Base-by-base conservation (phyloP, 2,797 vertebrate genomes). In the Gymnothorax javanicus region DNA sequence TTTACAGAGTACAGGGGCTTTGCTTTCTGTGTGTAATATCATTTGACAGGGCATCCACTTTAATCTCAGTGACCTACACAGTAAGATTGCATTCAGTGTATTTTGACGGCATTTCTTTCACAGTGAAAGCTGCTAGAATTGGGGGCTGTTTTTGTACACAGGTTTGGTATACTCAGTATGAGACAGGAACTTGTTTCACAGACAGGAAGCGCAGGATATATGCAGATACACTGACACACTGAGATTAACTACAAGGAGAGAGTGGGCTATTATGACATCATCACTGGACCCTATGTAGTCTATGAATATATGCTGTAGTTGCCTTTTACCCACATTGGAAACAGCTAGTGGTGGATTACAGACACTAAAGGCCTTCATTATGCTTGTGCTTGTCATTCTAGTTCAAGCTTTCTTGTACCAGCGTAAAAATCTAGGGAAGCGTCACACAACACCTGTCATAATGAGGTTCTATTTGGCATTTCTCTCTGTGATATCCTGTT, bases 11-110 rank as follows among this genome's bases (percentile, higher is more conserved):
- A 33, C 13, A 25, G 8, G 23, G 59, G 52, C 81, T 27, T 82
- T 58, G 56, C 11, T 27, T 58, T 82, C 5, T 11, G 11, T n/a
- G 23, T 4, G 8, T 17, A 56, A 23, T 11, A 56, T 4, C 7
- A 23, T n/a, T 77, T 9, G 43, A 52, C 25, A 13, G 27, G 13
- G 5, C 73, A 52, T 52, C 73, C 73, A 20, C 50, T 43, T 58
- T 25, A 25, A 25, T 82, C 54, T 82, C 8, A 8, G 50, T 9
- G 50, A 82, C 50, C 85, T 86, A 67, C 75, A 79, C 79, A 62
- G 59, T 77, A 87, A 56, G 75, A 73, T 75, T 84, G 85, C 86
- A 87, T 73, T 88, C 71, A 87, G 9, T 27, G 20, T 67, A 87
- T 89, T 83, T 84, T 85, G 62, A 85, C 87, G 86, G 83, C 84